A percentile compares a stretch with the other conserved stretches of the same genome.
Conservation (phyloP, 2,113 vertebrate species). For the Rhagologus leucostigma region DNA sequence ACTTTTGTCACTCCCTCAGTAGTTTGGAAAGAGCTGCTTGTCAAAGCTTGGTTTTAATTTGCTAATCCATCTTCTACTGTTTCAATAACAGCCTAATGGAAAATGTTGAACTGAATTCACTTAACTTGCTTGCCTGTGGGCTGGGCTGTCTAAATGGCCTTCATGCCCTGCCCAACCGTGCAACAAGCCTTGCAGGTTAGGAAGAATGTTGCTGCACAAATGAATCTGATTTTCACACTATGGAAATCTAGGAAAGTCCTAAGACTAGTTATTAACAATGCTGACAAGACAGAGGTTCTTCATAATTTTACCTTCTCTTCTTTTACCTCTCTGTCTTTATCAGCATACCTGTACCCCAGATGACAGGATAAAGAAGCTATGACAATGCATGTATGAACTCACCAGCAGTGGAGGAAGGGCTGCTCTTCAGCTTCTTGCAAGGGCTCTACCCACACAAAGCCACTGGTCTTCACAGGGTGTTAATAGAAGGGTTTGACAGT, state of each 20-base stretch:
- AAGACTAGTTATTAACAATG: not conserved
- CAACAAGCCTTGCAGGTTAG: not conserved
- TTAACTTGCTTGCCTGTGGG: rapidly evolving
- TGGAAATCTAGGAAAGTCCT: not conserved
- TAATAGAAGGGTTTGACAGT: not conserved
- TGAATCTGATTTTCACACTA: not conserved
- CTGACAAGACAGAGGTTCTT: not conserved
- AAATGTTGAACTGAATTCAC: not conserved
- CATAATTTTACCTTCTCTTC: not conserved
- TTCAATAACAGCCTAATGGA: not conserved
- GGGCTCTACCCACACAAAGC: not conserved
- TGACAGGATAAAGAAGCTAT: not conserved
- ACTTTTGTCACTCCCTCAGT: not conserved
- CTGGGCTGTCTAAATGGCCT: not conserved
- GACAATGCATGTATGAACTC: not conserved
- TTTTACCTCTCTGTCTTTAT: not conserved
- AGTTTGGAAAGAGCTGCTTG: not conserved
- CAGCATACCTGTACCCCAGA: not conserved
- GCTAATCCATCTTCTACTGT: not conserved
- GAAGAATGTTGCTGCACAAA: not conserved
- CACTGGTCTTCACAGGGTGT: not conserved
- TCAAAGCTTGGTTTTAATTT: not conserved
- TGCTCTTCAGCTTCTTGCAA: not conserved
- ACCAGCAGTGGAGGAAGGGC: not conserved
- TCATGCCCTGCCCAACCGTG: rapidly evolving